These are phyloP conservation scores for Pogonocichla stellata DNA, from an alignment of 2,113 vertebrate genomes.

Conservation along the genomic window DNA sequence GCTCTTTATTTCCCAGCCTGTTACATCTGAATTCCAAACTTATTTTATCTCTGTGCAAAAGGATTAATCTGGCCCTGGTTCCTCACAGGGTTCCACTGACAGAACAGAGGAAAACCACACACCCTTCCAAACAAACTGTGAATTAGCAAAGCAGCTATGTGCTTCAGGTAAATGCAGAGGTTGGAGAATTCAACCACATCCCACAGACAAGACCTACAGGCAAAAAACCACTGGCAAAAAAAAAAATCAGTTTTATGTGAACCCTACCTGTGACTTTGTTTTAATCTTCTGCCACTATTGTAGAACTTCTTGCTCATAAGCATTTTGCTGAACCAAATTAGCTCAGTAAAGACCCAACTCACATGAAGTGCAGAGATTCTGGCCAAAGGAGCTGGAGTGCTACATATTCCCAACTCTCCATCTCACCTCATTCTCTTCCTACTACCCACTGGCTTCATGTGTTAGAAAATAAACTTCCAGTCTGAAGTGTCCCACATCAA, in stretches of 20 bases:
- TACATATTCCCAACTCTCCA: neutral
- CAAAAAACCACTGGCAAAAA: neutral
- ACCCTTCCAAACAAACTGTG: neutral
- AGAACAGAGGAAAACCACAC: neutral
- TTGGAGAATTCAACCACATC: neutral
- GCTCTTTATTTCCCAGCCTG: neutral
- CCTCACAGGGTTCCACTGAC: neutral
- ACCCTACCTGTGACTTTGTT: neutral
- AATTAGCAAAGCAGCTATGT: neutral
- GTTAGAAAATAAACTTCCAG: neutral
- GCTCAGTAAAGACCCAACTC: neutral
- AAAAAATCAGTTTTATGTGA: neutral
- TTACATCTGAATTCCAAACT: neutral
- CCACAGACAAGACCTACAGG: neutral
- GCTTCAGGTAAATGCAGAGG: neutral
- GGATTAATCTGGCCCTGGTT: neutral
- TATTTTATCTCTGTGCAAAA: neutral
- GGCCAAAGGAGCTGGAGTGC: neutral
- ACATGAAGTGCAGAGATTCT: neutral
- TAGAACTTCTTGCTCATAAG: neutral
- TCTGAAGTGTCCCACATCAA: neutral
- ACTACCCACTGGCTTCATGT: neutral
- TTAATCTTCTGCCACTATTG: neutral
- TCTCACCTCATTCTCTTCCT: neutral
- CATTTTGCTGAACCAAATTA: neutral